Base-by-base conservation (phyloP, 1,140 invertebrate genomes). In the Plectus sambesii region DNA sequence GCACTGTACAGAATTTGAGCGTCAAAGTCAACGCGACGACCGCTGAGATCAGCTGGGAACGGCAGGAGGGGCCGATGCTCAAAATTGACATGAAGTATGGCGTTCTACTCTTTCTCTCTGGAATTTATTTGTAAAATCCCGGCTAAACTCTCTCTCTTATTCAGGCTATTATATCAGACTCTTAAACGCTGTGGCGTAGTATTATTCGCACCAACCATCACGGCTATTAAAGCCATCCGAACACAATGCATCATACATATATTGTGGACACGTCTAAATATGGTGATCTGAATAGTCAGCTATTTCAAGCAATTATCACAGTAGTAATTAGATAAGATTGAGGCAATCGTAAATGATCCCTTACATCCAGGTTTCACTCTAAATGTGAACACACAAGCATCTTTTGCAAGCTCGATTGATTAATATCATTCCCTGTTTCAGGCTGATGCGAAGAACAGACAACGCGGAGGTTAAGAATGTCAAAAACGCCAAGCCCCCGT, bases 1-100 rank as follows among this genome's bases (percentile, higher is more conserved):
- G 61, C 15, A 64, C 47, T 41, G 65, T 65, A 26, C 41, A 59
- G 33, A 65, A 66, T 40, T 39, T 65, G 2, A 58, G 42, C 8
- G 55, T 65, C 3, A 47, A 17, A 26, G 35, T 56, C 20, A 63
- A 55, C 30, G 55, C 56, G 26, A 63, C 50, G 4, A 45, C 43
- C 24, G 62, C 63, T 9, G 36, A 25, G 9, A 42, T 65, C 2
- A 49, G 36, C 12, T 65, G 63, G 63, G 64, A 67, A 15, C 47
- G 44, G 12, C 40, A 61, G 8, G 62, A 56, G 45, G 61, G 58
- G 27, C 47, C 56, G 9, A 52, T 40, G 42, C 35, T 60, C 5
- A 47, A 47, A 30, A 64, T 63, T 30, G 58, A 64, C 30, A 55
- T 62, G 44, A 43, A 56, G 51, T 63, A 40, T 37, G 24, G 29